Evolutionary conservation across 1,140 invertebrate species (phyloP).

Genomic region (Drosophila ohnishii): DNA sequence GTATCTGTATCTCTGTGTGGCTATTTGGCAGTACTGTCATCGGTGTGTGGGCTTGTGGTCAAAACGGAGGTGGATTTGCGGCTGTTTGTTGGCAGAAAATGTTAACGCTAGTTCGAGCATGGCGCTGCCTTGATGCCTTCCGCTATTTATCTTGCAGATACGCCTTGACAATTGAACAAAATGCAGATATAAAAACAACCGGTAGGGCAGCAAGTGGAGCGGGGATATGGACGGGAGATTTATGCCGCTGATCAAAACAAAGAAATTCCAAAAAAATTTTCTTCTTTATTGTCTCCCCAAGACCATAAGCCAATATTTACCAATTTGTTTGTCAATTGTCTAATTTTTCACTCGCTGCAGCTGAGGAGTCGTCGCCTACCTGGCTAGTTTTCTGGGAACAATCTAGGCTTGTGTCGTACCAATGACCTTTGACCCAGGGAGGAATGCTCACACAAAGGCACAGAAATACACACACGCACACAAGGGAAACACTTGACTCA

Average conservation of each 20-base stretch:
- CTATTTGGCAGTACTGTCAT: neutral
- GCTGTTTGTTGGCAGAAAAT: constrained; percentile 39
- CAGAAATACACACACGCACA: constrained; percentile 8
- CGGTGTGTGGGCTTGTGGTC: constrained; percentile 29
- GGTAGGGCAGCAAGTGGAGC: constrained; percentile 3
- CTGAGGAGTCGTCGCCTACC: neutral
- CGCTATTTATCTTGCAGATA: constrained; percentile 55
- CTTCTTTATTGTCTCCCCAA: neutral
- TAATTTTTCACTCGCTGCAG: constrained; percentile 8
- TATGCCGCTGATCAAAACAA: constrained; percentile 11
- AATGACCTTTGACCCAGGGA: constrained; percentile 67
- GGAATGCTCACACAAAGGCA: constrained; percentile 6
- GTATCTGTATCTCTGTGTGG: constrained; percentile 18
- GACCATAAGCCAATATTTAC: constrained; percentile 36
- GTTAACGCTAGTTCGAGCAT: constrained; percentile 43
- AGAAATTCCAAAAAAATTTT: neutral
- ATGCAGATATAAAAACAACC: constrained; percentile 29
- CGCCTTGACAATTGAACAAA: constrained; percentile 45
- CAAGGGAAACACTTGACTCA: constrained; percentile 24
- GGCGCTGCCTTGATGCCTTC: constrained; percentile 33
- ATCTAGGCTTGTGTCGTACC: constrained; percentile 11
- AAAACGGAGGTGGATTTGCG: constrained; percentile 35
- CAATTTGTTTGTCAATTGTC: constrained; percentile 38
- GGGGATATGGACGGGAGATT: constrained; percentile 11
- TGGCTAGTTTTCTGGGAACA: constrained; percentile 15